phyloP scores from a whole-genome alignment of 1,140 invertebrate genomes.

The Listronotus oregonensis region DNA sequence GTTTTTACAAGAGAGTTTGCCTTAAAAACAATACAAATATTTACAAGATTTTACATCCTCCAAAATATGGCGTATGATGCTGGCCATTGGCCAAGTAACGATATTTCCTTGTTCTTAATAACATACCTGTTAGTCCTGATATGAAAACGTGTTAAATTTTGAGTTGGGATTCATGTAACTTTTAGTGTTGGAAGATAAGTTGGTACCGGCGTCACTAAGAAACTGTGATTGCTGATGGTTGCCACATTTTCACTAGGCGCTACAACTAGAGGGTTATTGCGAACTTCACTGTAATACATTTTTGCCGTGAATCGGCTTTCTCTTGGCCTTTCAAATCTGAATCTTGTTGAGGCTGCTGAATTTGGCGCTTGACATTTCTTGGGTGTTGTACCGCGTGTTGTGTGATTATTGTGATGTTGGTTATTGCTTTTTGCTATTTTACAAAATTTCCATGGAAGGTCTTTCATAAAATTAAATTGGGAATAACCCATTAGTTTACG shows the following conservation, averaged over 20 bases:
- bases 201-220: slow-evolving; percentile 67
- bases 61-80: slow-evolving; percentile 55
- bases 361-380: slow-evolving; percentile 60
- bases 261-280: slow-evolving; percentile 66
- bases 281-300: slow-evolving; percentile 57
- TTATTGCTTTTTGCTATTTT: slow-evolving; percentile 64
- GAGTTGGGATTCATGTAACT: slow-evolving; percentile 47
- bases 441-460: slow-evolving; percentile 78
- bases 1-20: too few species aligned
- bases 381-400: slow-evolving; percentile 58
- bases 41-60: slow-evolving; percentile 32
- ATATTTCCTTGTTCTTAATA: slow-evolving; percentile 57
- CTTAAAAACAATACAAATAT: too few species aligned
- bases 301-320: slow-evolving; percentile 61
- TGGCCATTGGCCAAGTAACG: slow-evolving; percentile 54
- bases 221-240: slow-evolving; percentile 58
- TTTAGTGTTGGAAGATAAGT: slow-evolving; percentile 56
- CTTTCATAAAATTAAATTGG: slow-evolving; percentile 79
- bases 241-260: slow-evolving; percentile 55
- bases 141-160: slow-evolving; percentile 53
- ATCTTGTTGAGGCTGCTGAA: slow-evolving; percentile 58
- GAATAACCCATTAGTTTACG: slow-evolving; percentile 77
- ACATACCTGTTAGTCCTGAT: slow-evolving; percentile 55
- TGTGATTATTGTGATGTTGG: slow-evolving; percentile 59
- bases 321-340: slow-evolving; percentile 55